A percentile compares a stretch with the other conserved stretches of the same genome.
phyloP scores from a whole-genome alignment of 1,140 invertebrate species.

The Cryptotermes secundus region DNA sequence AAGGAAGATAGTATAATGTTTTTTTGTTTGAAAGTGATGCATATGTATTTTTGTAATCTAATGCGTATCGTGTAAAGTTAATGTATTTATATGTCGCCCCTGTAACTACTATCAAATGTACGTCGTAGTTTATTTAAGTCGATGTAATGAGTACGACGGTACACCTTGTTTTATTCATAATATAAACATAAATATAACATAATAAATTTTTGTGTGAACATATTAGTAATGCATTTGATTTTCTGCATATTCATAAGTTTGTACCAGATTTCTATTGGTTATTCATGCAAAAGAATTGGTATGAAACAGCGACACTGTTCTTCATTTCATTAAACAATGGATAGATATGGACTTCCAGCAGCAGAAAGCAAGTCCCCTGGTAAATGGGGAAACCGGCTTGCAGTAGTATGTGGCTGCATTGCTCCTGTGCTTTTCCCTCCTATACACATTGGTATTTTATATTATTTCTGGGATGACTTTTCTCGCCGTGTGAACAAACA shows the following conservation, averaged over 20 bases:
- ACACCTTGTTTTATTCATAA: background rate
- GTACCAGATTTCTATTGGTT: background rate
- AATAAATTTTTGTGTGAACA: too few species aligned
- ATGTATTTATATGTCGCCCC: too few species aligned
- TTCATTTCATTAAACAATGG: background rate
- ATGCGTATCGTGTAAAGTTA: too few species aligned
- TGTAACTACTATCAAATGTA: too few species aligned
- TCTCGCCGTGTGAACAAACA: conserved; percentile 59
- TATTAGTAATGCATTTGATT: background rate
- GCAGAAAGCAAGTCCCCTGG: background rate
- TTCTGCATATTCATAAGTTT: background rate
- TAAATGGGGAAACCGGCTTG: background rate
- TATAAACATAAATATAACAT: too few species aligned
- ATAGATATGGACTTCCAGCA: background rate
- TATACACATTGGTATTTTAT: conserved; percentile 46
- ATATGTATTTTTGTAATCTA: too few species aligned
- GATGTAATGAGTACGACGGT: background rate
- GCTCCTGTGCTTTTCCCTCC: conserved; percentile 44
- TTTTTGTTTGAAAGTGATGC: too few species aligned
- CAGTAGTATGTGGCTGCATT: conserved; percentile 35
- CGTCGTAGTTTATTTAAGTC: too few species aligned
- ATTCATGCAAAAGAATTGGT: background rate
- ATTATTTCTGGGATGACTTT: conserved; percentile 51
- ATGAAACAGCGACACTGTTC: background rate
- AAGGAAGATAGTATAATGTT: too few species aligned